Conservation (phyloP, 2,888 invertebrate genomes). For the Sphaeridia pumilis region DNA sequence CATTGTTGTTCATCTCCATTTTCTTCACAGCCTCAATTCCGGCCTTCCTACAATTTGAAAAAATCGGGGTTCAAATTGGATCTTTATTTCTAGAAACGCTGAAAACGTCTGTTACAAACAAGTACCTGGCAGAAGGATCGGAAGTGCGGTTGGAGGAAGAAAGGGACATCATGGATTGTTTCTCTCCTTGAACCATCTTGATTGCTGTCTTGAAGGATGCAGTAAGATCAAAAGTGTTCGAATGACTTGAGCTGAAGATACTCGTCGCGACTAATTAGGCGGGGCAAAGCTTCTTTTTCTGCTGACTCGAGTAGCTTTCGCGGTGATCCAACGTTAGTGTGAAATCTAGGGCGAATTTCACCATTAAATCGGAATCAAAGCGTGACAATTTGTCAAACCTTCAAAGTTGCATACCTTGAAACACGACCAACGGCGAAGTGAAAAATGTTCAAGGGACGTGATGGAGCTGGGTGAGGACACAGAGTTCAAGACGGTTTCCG, state of each 20-base stretch:
- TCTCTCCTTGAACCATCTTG: constrained; percentile 31
- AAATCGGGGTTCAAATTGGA: no score
- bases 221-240: background rate
- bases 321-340: no score
- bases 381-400: background rate
- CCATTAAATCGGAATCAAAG: no score
- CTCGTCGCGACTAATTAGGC: background rate
- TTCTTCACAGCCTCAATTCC: constrained; percentile 38
- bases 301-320: constrained; percentile 12
- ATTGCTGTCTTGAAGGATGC: background rate
- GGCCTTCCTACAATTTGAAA: constrained; percentile 39
- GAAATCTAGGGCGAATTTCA: no score
- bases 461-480: constrained; percentile 68
- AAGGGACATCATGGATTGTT: constrained; percentile 21
- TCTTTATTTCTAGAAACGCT: no score
- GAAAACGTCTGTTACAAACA: no score
- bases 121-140: constrained; percentile 28
- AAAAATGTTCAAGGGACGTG: constrained; percentile 57
- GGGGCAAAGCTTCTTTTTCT: constrained; percentile 2
- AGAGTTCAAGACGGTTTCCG: constrained; percentile 70
- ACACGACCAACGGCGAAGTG: constrained; percentile 8
- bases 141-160: constrained; percentile 14
- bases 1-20: constrained; percentile 40
- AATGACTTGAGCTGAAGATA: background rate
- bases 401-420: background rate